Evolutionary conservation across 2,888 invertebrate species (phyloP).

Genomic region (Perdita meconis): DNA sequence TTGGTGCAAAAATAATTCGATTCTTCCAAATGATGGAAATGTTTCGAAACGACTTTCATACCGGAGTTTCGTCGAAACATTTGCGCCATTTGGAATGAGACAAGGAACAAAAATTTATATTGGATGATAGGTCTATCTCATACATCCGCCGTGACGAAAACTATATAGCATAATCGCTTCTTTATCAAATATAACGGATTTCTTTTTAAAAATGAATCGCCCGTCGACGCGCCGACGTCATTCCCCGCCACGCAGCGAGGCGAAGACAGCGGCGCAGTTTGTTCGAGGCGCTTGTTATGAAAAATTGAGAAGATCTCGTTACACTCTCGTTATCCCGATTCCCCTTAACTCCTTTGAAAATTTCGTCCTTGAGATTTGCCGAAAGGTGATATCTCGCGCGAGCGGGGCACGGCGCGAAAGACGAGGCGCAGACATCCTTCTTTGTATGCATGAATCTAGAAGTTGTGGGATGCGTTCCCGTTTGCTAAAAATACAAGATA

Average conservation of each 20-base stretch:
- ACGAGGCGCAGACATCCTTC: background rate
- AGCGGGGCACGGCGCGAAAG: conserved; percentile 2
- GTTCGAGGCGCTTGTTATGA: conserved; percentile 57
- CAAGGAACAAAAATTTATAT: too few species aligned
- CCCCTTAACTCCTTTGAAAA: conserved; percentile 39
- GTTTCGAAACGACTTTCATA: too few species aligned
- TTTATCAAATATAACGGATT: too few species aligned
- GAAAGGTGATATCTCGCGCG: conserved; percentile 34
- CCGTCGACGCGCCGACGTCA: background rate
- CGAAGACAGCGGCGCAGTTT: conserved; percentile 10
- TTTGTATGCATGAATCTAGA: conserved; percentile 16
- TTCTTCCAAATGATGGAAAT: too few species aligned
- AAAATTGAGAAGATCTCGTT: conserved; percentile 67
- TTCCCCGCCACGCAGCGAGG: background rate
- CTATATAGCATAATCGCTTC: too few species aligned
- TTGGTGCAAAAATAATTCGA: too few species aligned
- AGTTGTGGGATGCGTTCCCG: background rate
- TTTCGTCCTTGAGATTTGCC: conserved; percentile 23
- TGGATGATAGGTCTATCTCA: too few species aligned
- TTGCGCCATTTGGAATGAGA: too few species aligned
- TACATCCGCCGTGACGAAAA: too few species aligned
- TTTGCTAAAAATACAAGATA: background rate
- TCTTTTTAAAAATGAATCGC: conserved; percentile 2
- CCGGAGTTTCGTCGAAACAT: too few species aligned
- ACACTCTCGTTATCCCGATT: conserved; percentile 63